A percentile compares a stretch with the other conserved stretches of the same genome.
These are phyloP conservation scores for Lycaon pictus DNA, from an alignment of 2,113 vertebrate genomes.

Conservation along the genomic window DNA sequence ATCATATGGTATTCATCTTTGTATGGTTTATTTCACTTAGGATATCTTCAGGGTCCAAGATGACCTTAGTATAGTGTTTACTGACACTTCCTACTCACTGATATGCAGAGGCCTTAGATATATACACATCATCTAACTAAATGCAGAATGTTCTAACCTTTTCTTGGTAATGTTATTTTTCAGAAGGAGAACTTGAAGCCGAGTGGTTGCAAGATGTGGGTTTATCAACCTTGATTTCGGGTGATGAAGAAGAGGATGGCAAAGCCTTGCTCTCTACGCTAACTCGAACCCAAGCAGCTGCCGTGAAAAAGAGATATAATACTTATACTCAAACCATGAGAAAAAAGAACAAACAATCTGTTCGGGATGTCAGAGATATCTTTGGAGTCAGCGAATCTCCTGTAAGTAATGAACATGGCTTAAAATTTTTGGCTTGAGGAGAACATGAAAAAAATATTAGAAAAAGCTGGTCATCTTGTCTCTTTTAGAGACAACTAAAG, in stretches of 20 bases:
- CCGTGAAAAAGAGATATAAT: constrained; percentile 94
- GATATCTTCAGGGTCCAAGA: not conserved
- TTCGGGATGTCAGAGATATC: constrained; percentile 94
- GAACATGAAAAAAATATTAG: not conserved
- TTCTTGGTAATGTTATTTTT: not conserved
- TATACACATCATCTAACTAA: rapidly evolving
- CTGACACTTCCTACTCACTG: not conserved
- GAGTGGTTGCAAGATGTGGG: constrained; percentile 97
- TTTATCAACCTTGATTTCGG: constrained; percentile 92
- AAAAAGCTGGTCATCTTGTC: not conserved
- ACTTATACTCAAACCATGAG: constrained; percentile 95
- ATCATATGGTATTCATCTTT: not conserved
- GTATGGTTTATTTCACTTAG: not conserved
- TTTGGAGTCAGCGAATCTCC: constrained; percentile 89
- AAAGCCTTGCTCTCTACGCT: constrained; percentile 95
- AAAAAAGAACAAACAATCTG: constrained; percentile 92
- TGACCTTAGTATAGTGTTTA: not conserved
- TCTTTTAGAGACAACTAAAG: not conserved
- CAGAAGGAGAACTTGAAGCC: constrained; percentile 96
- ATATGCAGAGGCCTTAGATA: not conserved
- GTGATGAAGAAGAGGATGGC: constrained; percentile 88
- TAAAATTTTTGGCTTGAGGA: not conserved
- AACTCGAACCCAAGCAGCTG: constrained; percentile 94
- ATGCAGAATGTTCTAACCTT: not conserved
- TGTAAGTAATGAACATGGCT: constrained; percentile 85